phyloP scores from a whole-genome alignment of 2,113 vertebrate genomes.

The Misgurnus anguillicaudatus region DNA sequence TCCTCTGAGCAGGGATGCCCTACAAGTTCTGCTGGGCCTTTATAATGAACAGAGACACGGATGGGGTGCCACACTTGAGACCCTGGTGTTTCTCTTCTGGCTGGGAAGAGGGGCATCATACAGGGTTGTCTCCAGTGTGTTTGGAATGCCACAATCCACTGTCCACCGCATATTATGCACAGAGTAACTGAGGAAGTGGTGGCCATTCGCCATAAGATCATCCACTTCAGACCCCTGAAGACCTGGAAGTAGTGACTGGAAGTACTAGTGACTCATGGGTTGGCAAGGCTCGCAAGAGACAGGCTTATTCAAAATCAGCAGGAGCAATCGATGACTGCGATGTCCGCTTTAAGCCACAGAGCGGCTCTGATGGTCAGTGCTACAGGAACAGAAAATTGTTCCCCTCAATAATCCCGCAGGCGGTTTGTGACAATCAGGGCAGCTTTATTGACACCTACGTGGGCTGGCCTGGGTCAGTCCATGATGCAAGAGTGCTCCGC shows the following conservation, averaged over 20 bases:
- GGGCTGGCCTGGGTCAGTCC: not conserved
- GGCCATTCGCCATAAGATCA: not conserved
- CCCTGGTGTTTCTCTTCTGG: not conserved
- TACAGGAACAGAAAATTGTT: slow-evolving; percentile 1
- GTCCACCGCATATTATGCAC: slow-evolving; percentile 12
- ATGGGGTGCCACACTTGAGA: not conserved
- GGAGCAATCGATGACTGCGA: not conserved
- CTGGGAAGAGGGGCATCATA: not conserved
- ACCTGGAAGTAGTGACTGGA: not conserved
- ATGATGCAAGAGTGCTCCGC: not conserved
- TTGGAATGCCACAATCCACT: slow-evolving; percentile 16
- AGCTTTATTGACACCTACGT: not conserved
- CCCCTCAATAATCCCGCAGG: not conserved
- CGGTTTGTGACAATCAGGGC: not conserved
- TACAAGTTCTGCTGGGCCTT: no score
- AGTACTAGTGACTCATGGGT: no score
- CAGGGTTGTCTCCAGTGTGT: slow-evolving; percentile 21
- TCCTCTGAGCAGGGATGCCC: no score
- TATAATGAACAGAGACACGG: not conserved
- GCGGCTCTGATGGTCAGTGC: not conserved
- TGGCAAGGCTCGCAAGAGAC: not conserved
- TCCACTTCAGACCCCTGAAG: not conserved
- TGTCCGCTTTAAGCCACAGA: not conserved
- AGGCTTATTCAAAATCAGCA: not conserved
- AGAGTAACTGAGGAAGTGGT: not conserved